These are phyloP conservation scores for Ladona fulva DNA, from an alignment of 1,140 invertebrate genomes.

Conservation along the genomic window DNA sequence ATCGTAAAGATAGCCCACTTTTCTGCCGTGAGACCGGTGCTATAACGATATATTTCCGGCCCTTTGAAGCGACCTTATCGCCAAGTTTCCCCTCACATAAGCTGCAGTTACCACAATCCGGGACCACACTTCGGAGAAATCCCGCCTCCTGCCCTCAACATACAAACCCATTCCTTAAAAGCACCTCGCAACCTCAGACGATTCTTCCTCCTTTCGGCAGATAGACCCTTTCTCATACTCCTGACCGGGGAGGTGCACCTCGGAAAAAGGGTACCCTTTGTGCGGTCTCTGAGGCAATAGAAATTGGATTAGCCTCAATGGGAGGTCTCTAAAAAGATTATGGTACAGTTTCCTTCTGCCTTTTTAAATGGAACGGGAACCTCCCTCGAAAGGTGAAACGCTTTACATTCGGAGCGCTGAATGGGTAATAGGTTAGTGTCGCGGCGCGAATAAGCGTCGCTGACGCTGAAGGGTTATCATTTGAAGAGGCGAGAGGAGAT, in stretches of 20 bases:
- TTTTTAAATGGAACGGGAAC: too few relatives aligned
- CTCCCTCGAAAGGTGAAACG: too few relatives aligned
- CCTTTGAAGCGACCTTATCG: neutral
- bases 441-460: too few relatives aligned
- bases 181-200: neutral
- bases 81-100: neutral
- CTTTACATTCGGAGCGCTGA: too few relatives aligned
- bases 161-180: neutral
- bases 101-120: neutral
- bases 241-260: neutral
- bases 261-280: neutral
- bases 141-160: neutral
- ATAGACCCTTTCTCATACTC: too few relatives aligned
- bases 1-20: neutral
- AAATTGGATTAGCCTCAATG: neutral
- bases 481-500: too few relatives aligned
- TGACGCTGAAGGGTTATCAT: too few relatives aligned
- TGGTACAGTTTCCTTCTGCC: neutral
- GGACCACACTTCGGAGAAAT: neutral
- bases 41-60: slow-evolving; percentile 1
- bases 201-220: neutral
- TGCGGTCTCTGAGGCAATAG: neutral
- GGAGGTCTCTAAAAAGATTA: neutral
- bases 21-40: neutral
- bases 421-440: too few relatives aligned